phyloP scores from a whole-genome alignment of 2,113 vertebrate species.

The Nesospiza acunhae region DNA sequence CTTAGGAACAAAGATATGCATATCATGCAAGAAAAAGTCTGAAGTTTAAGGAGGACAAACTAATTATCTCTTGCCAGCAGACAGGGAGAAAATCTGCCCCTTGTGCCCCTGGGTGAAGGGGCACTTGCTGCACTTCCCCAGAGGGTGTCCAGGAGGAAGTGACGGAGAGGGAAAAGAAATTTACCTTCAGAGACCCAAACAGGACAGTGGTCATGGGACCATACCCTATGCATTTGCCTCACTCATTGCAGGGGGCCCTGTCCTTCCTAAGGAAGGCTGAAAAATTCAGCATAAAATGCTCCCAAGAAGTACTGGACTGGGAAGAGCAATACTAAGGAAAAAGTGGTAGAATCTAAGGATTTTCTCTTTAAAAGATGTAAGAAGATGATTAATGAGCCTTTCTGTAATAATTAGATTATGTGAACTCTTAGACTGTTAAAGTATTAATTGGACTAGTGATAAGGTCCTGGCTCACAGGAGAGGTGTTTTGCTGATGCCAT shows the following conservation, averaged over 20 bases:
- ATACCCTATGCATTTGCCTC: fast-evolving
- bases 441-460: background rate
- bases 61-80: background rate
- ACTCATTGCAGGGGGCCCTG: fast-evolving
- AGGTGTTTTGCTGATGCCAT: background rate
- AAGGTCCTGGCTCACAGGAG: background rate
- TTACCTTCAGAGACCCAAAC: fast-evolving
- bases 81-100: background rate
- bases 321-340: fast-evolving
- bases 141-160: background rate
- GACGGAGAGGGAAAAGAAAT: background rate
- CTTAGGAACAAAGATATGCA: background rate
- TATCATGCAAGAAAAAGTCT: background rate
- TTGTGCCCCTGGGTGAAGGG: background rate
- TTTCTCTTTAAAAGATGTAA: background rate
- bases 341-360: background rate
- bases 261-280: background rate
- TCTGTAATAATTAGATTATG: background rate
- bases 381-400: background rate
- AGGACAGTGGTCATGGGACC: background rate
- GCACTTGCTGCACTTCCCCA: fast-evolving
- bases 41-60: background rate
- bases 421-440: background rate
- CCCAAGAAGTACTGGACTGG: background rate
- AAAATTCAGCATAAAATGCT: background rate